A percentile compares a stretch with the other conserved stretches of the same genome.
Evolutionary conservation across 2,888 invertebrate species (phyloP).

Genomic region (Hofmannophila pseudospretella): DNA sequence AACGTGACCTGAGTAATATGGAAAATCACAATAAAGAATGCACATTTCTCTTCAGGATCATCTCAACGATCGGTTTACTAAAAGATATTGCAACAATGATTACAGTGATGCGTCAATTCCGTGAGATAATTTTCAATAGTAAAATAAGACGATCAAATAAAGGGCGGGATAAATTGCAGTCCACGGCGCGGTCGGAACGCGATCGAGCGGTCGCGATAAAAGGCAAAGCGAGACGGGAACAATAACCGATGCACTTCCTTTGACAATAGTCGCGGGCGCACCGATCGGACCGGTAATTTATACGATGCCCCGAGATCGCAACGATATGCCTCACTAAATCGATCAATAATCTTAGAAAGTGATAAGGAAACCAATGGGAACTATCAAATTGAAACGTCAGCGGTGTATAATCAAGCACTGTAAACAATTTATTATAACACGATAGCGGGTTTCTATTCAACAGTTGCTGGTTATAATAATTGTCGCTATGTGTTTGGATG

Average conservation of each 20-base stretch:
- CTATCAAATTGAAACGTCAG: conserved; percentile 66
- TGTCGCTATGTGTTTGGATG: conserved; percentile 9
- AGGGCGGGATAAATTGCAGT: conserved; percentile 60
- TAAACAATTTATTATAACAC: conserved; percentile 24
- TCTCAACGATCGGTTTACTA: conserved; percentile 9
- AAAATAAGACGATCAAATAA: conserved; percentile 55
- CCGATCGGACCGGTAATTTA: conserved; percentile 49
- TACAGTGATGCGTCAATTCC: conserved; percentile 31
- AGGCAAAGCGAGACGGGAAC: conserved; percentile 58
- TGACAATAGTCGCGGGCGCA: conserved; percentile 53
- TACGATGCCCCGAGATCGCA: conserved; percentile 50
- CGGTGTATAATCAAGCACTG: conserved; percentile 47
- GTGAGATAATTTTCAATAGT: conserved; percentile 55
- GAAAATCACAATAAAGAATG: conserved; percentile 3
- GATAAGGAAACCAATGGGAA: conserved; percentile 51
- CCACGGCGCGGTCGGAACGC: conserved; percentile 35
- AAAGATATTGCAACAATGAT: conserved; percentile 11
- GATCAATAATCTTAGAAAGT: conserved; percentile 66
- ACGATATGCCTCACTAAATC: conserved; percentile 58
- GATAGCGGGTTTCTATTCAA: conserved; percentile 2
- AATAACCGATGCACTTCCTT: conserved; percentile 74
- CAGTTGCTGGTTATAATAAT: conserved; percentile 8
- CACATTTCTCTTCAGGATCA: conserved; percentile 4
- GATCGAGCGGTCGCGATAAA: conserved; percentile 56
- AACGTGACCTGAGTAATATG: too few species aligned